phyloP scores from a whole-genome alignment of 2,888 invertebrate genomes.

The Epirrhoe tristata region DNA sequence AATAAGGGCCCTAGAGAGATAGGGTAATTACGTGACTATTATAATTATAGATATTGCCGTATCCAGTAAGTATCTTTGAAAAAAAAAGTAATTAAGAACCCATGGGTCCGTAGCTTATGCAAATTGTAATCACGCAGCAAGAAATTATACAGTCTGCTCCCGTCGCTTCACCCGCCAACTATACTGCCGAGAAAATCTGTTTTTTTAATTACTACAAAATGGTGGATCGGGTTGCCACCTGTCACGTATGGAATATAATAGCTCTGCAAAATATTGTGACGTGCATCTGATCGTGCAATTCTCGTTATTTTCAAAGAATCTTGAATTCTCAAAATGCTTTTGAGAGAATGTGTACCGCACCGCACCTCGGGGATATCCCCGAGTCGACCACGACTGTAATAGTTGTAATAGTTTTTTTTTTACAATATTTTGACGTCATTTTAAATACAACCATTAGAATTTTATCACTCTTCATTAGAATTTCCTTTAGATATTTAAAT shows the following conservation, averaged over 20 bases:
- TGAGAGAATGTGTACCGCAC: too few relatives aligned
- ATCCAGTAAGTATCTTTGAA: slow-evolving; percentile 26
- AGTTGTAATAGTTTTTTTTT: too few relatives aligned
- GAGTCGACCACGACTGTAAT: too few relatives aligned
- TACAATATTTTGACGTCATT: too few relatives aligned
- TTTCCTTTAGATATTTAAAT: slow-evolving; percentile 2
- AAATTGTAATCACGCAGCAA: slow-evolving; percentile 64
- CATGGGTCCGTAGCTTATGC: slow-evolving; percentile 64
- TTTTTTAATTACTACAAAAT: slow-evolving; percentile 1
- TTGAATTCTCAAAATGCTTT: too few relatives aligned
- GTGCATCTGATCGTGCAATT: too few relatives aligned
- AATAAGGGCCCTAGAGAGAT: too few relatives aligned
- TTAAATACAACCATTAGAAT: too few relatives aligned
- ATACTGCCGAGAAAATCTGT: slow-evolving; percentile 11
- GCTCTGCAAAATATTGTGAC: too few relatives aligned
- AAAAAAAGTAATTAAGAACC: slow-evolving; percentile 56
- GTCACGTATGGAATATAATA: too few relatives aligned
- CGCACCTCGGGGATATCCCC: too few relatives aligned
- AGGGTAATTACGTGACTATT: background rate
- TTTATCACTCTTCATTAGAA: background rate
- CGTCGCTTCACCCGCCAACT: slow-evolving; percentile 8
- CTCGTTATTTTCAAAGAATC: too few relatives aligned
- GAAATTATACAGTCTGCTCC: slow-evolving; percentile 62
- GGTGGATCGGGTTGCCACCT: background rate
- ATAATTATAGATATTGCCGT: slow-evolving; percentile 3